Evolutionary conservation across 2,113 vertebrate species (phyloP), one percentile per base, ranked within the genome.

Genomic region (Oryzias javanicus): DNA sequence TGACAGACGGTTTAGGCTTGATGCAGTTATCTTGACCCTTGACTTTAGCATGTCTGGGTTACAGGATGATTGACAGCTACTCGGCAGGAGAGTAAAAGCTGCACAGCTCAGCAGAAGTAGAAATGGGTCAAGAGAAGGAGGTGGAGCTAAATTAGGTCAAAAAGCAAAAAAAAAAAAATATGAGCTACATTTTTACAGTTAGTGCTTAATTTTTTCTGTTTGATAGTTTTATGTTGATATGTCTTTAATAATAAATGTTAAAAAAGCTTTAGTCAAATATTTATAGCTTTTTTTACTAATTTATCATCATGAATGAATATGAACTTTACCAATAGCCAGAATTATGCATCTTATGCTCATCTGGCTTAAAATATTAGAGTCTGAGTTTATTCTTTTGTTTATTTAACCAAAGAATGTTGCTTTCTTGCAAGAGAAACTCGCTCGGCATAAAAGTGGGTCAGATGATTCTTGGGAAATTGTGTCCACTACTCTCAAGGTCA

Each of bases 391-490:
- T 63, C 45, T 76, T 72, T 67, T 74, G 69, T 79, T 76, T 63
- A 71, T 74, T 42, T 50, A 49, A 0, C 53, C 13, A 18, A 76
- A 46, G 71, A 81, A 72, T 49, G 57, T 50, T n/a, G 17, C 55
- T 68, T 50, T 29, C 54, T 55, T 84, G 63, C 55, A 49, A 35
- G 40, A n/a, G 79, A 72, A 80, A 75, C 60, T 16, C 58, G 49
- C 57, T 45, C 3, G 19, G 14, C 42, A 51, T 19, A 22, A 79
- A 83, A 84, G 72, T 86, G 70, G 73, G 73, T 81, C 79, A 81
- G 52, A 63, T 69, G 70, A 65, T 55, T 42, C 64, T 71, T 73
- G 42, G 15, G 51, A 73, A 55, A 59, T 41, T 76, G 53, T 56
- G 41, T 70, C 49, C 59, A 25, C 27, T 50, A 60, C 62, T 49